Evolutionary conservation across 2,888 invertebrate genomes (phyloP).

Genomic region (Lithophane leautieri): DNA sequence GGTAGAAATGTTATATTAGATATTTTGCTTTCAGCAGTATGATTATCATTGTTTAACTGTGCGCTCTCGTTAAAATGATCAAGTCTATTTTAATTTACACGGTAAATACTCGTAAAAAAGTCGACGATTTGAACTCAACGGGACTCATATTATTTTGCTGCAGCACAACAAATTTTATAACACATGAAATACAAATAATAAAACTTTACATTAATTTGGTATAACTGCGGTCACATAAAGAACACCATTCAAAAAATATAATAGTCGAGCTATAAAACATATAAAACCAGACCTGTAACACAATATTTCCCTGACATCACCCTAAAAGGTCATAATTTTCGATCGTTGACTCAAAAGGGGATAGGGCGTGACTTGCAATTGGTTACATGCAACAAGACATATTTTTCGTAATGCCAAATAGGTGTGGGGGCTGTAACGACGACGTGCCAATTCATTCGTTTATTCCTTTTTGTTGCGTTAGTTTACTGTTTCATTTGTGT

Average conservation of each 20-base stretch:
- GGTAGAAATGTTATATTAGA: no score
- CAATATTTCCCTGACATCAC: conserved; percentile 53
- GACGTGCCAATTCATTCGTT: conserved; percentile 71
- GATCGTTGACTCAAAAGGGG: conserved; percentile 79
- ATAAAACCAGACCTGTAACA: conserved; percentile 36
- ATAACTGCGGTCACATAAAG: conserved; percentile 28
- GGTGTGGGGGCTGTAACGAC: conserved; percentile 72
- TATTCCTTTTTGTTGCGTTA: conserved; percentile 53
- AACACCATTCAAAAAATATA: conserved; percentile 22
- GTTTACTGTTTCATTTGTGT: conserved; percentile 45
- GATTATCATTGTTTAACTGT: no score
- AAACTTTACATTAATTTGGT: neutral
- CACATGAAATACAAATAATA: neutral
- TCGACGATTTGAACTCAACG: neutral
- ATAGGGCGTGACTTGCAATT: conserved; percentile 80
- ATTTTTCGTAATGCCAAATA: conserved; percentile 79
- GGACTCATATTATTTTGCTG: neutral
- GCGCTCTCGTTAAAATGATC: neutral
- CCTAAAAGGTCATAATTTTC: conserved; percentile 81
- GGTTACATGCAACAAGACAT: conserved; percentile 80
- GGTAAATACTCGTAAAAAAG: neutral
- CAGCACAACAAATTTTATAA: neutral
- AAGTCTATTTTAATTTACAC: neutral
- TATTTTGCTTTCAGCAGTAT: neutral
- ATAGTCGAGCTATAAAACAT: conserved; percentile 30